A percentile compares a stretch with the other conserved stretches of the same genome.
These are phyloP conservation scores for Oxyteleia sp. DNA, from an alignment of 2,888 invertebrate genomes.

Conservation along the genomic window DNA sequence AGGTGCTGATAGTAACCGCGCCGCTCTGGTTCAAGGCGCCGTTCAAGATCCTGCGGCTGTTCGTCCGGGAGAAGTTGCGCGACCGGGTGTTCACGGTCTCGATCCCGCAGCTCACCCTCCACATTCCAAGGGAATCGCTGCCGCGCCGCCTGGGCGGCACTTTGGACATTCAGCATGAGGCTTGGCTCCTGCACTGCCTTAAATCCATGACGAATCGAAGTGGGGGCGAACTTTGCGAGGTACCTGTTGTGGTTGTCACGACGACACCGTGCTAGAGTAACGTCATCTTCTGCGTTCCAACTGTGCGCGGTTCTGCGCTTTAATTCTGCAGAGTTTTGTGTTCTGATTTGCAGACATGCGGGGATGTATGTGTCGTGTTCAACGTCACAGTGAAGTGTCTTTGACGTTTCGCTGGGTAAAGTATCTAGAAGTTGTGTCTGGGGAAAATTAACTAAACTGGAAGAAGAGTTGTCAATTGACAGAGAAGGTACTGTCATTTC, in stretches of 20 bases:
- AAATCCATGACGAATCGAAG: constrained; percentile 95
- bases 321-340: too few relatives aligned
- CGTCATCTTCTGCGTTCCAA: too few relatives aligned
- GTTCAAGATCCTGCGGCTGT: constrained; percentile 97
- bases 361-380: too few relatives aligned
- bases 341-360: too few relatives aligned
- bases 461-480: too few relatives aligned
- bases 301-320: too few relatives aligned
- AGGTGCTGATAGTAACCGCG: constrained; percentile 98
- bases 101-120: constrained; percentile 95
- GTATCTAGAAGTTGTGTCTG: too few relatives aligned
- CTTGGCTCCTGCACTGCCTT: constrained; percentile 93
- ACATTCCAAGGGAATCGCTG: constrained; percentile 96
- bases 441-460: too few relatives aligned
- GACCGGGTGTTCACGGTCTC: constrained; percentile 98
- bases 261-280: too few relatives aligned
- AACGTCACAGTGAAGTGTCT: too few relatives aligned
- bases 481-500: too few relatives aligned
- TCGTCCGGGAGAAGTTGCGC: constrained; percentile 97
- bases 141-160: constrained; percentile 96
- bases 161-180: constrained; percentile 95
- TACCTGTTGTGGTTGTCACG: constrained; percentile 54
- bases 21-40: constrained; percentile 99
- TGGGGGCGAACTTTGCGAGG: constrained; percentile 88
- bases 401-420: too few relatives aligned